phyloP scores from a whole-genome alignment of 2,797 vertebrate genomes.

The Anniella stebbinsi region DNA sequence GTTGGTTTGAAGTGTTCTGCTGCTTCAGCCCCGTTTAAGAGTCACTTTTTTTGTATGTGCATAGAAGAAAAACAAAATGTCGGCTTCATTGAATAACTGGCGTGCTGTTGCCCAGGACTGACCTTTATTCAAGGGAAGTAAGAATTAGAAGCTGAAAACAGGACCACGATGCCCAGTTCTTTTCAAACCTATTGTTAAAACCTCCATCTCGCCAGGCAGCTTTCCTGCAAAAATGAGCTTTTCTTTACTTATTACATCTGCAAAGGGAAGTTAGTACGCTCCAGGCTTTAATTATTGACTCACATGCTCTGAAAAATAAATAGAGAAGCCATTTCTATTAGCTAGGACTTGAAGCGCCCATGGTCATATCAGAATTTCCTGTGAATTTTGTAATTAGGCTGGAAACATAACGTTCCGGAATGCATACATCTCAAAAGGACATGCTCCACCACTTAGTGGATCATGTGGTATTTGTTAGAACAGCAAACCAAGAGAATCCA shows the following conservation, averaged over 20 bases:
- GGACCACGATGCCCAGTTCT: conserved; percentile 39
- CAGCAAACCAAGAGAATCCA: background rate
- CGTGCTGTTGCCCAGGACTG: conserved; percentile 59
- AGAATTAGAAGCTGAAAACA: conserved; percentile 64
- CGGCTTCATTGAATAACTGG: conserved; percentile 58
- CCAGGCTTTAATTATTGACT: conserved; percentile 75
- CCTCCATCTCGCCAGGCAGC: conserved; percentile 57
- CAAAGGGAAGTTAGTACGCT: conserved; percentile 65
- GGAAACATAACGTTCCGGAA: conserved; percentile 66
- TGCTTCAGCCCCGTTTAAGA: conserved; percentile 34
- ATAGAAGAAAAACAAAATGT: conserved; percentile 20
- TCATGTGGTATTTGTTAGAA: conserved; percentile 52
- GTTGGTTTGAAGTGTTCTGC: conserved; percentile 13
- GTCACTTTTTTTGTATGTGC: conserved; percentile 39
- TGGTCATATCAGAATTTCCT: conserved; percentile 68
- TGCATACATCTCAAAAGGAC: conserved; percentile 55
- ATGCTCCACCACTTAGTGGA: conserved; percentile 48
- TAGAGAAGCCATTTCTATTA: conserved; percentile 61
- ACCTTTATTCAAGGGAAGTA: conserved; percentile 64
- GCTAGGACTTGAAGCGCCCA: conserved; percentile 53
- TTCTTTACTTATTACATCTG: conserved; percentile 64
- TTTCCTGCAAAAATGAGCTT: conserved; percentile 62
- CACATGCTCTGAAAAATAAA: conserved; percentile 71
- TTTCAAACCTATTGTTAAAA: conserved; percentile 58
- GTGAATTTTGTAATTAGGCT: conserved; percentile 72